Evolutionary conservation across 2,797 vertebrate genomes (phyloP).

Genomic region (Loris lydekkerianus): DNA sequence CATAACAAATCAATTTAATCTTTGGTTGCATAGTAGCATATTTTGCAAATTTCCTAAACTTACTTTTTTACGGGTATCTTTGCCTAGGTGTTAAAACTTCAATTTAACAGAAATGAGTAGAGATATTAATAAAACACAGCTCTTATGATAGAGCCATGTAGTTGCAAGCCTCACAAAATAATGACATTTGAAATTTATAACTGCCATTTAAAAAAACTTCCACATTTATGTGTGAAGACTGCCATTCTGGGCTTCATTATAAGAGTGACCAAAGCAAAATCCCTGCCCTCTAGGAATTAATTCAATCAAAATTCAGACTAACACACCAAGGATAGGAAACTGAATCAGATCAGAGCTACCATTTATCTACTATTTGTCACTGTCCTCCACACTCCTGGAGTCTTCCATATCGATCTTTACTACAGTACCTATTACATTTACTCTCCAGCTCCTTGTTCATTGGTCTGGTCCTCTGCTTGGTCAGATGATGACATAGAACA

Average conservation of each 20-base stretch:
- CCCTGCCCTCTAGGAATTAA: slow-evolving; percentile 66
- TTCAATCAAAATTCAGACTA: slow-evolving; percentile 58
- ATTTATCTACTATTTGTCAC: not conserved
- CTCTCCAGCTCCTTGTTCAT: not conserved
- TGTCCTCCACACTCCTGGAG: not conserved
- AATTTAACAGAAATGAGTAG: slow-evolving; percentile 61
- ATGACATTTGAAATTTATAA: slow-evolving; percentile 56
- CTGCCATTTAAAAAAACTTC: slow-evolving; percentile 60
- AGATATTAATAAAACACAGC: slow-evolving; percentile 37
- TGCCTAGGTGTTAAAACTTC: slow-evolving; percentile 76
- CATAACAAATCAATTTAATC: slow-evolving; percentile 88
- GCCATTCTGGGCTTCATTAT: slow-evolving; percentile 63
- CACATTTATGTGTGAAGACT: slow-evolving; percentile 67
- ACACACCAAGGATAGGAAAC: slow-evolving; percentile 24
- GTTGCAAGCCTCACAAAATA: slow-evolving; percentile 42
- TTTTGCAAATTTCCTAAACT: slow-evolving; percentile 84
- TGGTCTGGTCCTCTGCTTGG: not conserved
- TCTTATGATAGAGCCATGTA: not conserved
- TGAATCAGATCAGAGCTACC: not conserved
- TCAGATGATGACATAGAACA: not conserved
- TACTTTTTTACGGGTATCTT: slow-evolving; percentile 74
- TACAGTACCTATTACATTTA: not conserved
- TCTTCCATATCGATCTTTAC: not conserved
- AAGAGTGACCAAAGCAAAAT: slow-evolving; percentile 65
- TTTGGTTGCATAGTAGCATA: slow-evolving; percentile 80